Base-by-base conservation (phyloP, 2,113 vertebrate species). In the Lathamus discolor region DNA sequence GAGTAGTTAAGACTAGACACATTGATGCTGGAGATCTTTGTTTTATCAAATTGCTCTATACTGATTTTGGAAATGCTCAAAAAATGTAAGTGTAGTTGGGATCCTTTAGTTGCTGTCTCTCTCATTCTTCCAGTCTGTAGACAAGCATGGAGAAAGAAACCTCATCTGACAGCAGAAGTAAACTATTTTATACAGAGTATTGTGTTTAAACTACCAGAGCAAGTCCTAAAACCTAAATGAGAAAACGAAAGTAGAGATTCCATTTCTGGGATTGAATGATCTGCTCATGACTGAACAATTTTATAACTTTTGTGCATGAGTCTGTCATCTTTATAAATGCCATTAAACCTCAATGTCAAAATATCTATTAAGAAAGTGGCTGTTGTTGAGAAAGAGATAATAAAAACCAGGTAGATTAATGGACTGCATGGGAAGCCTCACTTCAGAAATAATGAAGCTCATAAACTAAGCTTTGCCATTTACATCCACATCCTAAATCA, bases 361-460 rank as follows among this genome's bases (percentile, higher is more conserved):
- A 92, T 75, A 61, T 14, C 83, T 87, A 76, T 88, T 95, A 92
- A 75, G 46, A 91, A 89, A 87, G 44, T 15, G 17, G 9, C 49
- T 94, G 49, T 86, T 81, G 44, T 87, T 89, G 69, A 94, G 67
- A 90, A 84, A 84, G 74, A 95, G 90, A 82, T 86, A 91, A 93
- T 94, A 95, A 94, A 96, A 95, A 76, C 59, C 81, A 69, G 37
- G 44, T 73, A 69, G 75, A 95, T 93, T 89, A 93, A 94, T 91
- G 70, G 94, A 52, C 68, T 70, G 20, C 28, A 55, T 64, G 39
- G 46, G 29, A 93, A 90, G 29, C 61, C 13, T 91, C 59, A 41
- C 74, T 92, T 57, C 62, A 89, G 86, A 90, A 95, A 93, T 89
- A 91, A 95, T 73, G 61, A 94, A 82, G 66, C 41, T 91, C 66